phyloP scores from a whole-genome alignment of 2,113 vertebrate genomes.

The Mirounga angustirostris region DNA sequence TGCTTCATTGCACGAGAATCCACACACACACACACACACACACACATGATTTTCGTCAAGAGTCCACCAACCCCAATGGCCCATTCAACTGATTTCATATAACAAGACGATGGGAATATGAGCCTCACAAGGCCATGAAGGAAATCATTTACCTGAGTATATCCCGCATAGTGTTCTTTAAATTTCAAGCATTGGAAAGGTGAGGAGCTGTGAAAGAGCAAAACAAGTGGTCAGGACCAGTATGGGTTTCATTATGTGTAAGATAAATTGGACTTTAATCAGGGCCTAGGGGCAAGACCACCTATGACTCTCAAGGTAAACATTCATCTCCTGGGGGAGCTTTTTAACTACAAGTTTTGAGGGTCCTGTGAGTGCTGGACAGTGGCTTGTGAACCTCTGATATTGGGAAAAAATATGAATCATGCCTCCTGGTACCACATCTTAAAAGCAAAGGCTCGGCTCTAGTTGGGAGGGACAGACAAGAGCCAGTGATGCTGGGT shows the following conservation, averaged over 20 bases:
- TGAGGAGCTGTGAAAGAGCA: neutral
- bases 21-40: neutral
- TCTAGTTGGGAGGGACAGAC: accelerated
- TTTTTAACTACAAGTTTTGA: neutral
- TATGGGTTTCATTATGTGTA: neutral
- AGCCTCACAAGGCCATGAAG: neutral
- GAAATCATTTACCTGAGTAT: neutral
- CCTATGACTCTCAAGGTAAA: neutral
- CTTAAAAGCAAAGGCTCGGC: neutral
- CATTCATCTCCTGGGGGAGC: no score
- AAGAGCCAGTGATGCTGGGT: accelerated
- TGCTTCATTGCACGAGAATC: neutral
- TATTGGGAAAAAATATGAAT: neutral
- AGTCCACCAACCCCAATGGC: no score
- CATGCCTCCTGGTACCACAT: neutral
- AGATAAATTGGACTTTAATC: neutral
- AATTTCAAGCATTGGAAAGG: neutral
- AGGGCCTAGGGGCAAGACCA: neutral
- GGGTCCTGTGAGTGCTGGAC: neutral
- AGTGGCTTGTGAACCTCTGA: neutral
- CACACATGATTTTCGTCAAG: neutral
- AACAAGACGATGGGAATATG: neutral
- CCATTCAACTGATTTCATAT: neutral
- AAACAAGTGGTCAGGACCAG: neutral
- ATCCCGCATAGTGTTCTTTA: neutral